Conservation (phyloP, 1,140 invertebrate genomes). For the Polypedilum pembai region DNA sequence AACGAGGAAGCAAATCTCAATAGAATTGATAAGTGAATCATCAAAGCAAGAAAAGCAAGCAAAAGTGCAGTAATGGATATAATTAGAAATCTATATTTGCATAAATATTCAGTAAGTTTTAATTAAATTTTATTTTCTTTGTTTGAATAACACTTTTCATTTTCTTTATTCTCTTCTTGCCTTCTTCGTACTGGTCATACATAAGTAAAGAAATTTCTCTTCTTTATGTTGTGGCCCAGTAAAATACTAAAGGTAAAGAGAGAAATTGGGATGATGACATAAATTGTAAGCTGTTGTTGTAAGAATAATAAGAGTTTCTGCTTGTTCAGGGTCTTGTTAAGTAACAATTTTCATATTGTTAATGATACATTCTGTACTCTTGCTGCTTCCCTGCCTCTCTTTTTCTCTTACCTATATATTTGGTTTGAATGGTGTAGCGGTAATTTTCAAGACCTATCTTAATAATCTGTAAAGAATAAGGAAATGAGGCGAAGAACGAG, state of each 20-base stretch:
- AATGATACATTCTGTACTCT: neutral
- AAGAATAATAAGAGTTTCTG: neutral
- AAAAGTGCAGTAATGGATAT: neutral
- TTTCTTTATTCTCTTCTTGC: neutral
- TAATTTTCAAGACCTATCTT: constrained; percentile 25
- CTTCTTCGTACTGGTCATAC: neutral
- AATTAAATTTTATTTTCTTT: constrained; percentile 6
- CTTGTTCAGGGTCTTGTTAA: neutral
- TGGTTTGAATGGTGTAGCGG: constrained; percentile 6
- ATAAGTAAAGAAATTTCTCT: neutral
- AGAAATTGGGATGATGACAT: constrained; percentile 12
- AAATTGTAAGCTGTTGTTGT: neutral
- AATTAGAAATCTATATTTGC: constrained; percentile 23
- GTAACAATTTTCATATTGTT: too few species aligned
- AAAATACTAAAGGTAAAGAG: constrained; percentile 7
- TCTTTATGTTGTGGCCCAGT: constrained; percentile 3
- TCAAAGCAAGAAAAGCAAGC: too few species aligned
- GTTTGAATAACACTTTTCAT: constrained; percentile 23
- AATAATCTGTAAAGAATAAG: constrained; percentile 21
- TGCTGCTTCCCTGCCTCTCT: neutral
- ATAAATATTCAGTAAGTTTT: constrained; percentile 25
- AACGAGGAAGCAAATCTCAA: neutral
- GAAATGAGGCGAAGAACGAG: constrained; percentile 22
- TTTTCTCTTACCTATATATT: neutral
- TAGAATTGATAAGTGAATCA: constrained; percentile 13